These are phyloP conservation scores for Drosophila infuscata DNA, from an alignment of 2,888 invertebrate genomes.

Conservation along the genomic window DNA sequence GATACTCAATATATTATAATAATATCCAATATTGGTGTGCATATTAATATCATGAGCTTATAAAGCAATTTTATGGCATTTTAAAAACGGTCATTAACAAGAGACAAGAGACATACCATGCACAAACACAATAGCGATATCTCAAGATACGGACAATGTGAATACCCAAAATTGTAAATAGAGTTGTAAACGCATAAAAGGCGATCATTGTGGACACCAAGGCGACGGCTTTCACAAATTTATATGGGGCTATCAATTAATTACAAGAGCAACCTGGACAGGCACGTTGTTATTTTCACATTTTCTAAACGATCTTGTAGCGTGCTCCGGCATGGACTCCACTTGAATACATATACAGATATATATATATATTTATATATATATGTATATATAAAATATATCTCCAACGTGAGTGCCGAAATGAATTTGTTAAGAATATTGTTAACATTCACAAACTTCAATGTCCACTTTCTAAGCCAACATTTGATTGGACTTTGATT, in stretches of 20 bases:
- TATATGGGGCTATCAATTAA: constrained; percentile 77
- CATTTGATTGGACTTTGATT: constrained; percentile 34
- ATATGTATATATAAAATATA: constrained; percentile 4
- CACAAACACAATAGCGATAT: constrained; percentile 73
- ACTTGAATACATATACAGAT: background rate
- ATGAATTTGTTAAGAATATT: constrained; percentile 74
- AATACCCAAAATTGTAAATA: constrained; percentile 69
- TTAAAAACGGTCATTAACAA: constrained; percentile 80
- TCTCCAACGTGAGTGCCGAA: constrained; percentile 49
- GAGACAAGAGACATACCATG: constrained; percentile 66
- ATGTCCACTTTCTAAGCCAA: constrained; percentile 67
- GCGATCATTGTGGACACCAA: constrained; percentile 63
- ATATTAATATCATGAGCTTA: constrained; percentile 78
- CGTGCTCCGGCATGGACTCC: constrained; percentile 3
- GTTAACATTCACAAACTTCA: constrained; percentile 60
- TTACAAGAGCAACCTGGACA: constrained; percentile 53
- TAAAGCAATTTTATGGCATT: constrained; percentile 80
- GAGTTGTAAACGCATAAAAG: constrained; percentile 79
- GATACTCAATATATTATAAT: constrained; percentile 79
- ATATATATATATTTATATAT: constrained; percentile 7
- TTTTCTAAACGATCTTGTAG: constrained; percentile 45
- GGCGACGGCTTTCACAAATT: constrained; percentile 81
- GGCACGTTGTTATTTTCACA: constrained; percentile 59
- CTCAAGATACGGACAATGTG: constrained; percentile 24
- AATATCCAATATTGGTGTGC: constrained; percentile 79